Base-by-base conservation (phyloP, 2,113 vertebrate species). In the Macrotis lagotis region DNA sequence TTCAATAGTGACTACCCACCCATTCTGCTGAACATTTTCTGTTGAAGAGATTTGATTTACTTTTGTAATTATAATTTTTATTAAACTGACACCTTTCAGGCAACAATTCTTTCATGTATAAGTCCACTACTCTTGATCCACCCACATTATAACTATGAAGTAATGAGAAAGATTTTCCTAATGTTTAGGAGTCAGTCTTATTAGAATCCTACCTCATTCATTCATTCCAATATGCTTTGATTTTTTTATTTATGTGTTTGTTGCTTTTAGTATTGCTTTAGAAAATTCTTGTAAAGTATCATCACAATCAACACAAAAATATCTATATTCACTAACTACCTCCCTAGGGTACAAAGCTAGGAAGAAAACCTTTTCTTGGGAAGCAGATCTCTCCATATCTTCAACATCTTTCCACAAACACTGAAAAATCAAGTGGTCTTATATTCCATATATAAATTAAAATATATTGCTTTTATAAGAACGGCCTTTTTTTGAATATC, bases 1-100 rank as follows among this genome's bases (percentile, higher is more conserved):
- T 99, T 99, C 25, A 99, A 99, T 97, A 99, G 98, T 97, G 98
- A 99, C 97, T 99, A 95, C 88, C 96, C 24, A 2, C 91, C 16
- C 96, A 31, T 90, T 95, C 95, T 94, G 51, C 3, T 1, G 92
- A 94, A 94, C 0, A 90, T 14, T 94, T 95, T 91, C 48, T 51
- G 94, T 89, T 94, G 88, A 52, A 92, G 90, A 47, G 83, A 94
- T 96, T 92, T 96, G 95, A 25, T 28, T 97, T 96, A 94, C 89
- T 97, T 96, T 51, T 90, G 89, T 97, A 96, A 95, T 97, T 98
- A 97, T 96, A 94, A 96, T 97, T 97, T 97, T n/a, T 92, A 96
- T 52, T 94, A 97, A 96, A 96, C 88, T 89, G 92, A 90, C 28
- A 91, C 94, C 95, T 93, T 96, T 89, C 66, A 55, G 55, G 48